Evolutionary conservation across 2,113 vertebrate genomes (phyloP).

Genomic region (Pollimyrus isidori): DNA sequence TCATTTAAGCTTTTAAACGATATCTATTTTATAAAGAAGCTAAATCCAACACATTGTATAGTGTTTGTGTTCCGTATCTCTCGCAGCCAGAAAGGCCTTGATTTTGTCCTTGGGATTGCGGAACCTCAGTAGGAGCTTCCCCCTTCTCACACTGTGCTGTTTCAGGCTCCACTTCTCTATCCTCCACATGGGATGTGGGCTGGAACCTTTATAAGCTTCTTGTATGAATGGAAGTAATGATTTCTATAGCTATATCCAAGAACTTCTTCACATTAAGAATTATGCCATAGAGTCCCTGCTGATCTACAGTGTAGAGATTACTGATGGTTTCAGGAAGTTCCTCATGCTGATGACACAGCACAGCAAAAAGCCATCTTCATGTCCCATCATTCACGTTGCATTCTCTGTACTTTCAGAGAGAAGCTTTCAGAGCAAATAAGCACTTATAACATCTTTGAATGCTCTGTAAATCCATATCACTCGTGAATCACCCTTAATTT

Average conservation of each 20-base stretch:
- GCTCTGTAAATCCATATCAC: not conserved
- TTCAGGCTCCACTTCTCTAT: not conserved
- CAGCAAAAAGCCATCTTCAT: not conserved
- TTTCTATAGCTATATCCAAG: not conserved
- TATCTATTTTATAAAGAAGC: not conserved
- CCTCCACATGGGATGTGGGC: not conserved
- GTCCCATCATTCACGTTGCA: not conserved
- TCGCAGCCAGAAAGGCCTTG: not conserved
- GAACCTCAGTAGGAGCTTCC: not conserved
- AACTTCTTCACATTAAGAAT: not conserved
- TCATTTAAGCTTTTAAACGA: not conserved
- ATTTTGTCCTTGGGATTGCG: not conserved
- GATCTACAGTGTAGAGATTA: constrained; percentile 3
- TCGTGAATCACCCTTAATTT: not conserved
- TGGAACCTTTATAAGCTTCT: constrained; percentile 1
- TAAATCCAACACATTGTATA: not conserved
- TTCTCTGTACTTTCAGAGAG: not conserved
- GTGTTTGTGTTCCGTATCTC: not conserved
- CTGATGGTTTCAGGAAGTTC: not conserved
- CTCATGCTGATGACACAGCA: not conserved
- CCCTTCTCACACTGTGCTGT: not conserved
- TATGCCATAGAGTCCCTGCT: not conserved
- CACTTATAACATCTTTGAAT: not conserved
- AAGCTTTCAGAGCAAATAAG: not conserved
- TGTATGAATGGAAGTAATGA: constrained; percentile 4